Percentiles rank a stretch among this genome's conserved stretches.
phyloP scores from a whole-genome alignment of 1,140 invertebrate genomes.

The Littorina saxatilis region DNA sequence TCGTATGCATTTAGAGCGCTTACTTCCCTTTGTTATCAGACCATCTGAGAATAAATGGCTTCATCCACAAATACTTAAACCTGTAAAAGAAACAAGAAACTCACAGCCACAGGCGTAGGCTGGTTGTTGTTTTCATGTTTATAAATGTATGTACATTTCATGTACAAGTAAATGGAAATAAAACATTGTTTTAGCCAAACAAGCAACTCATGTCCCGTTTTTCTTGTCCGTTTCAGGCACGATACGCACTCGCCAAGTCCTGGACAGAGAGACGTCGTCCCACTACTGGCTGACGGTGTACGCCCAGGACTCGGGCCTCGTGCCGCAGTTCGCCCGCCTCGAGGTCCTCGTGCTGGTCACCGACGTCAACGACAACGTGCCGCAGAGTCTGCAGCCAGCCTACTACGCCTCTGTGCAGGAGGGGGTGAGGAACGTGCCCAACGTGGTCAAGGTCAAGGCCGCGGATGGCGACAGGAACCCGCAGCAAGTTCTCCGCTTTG shows the following conservation, averaged over 20 bases:
- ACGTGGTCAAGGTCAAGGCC: conserved; percentile 87
- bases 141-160: too few species aligned
- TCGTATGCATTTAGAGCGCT: too few species aligned
- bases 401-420: conserved; percentile 88
- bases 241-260: conserved; percentile 86
- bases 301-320: conserved; percentile 92
- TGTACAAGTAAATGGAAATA: background rate
- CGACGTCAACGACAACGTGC: conserved; percentile 96
- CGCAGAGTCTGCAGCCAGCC: conserved; percentile 89
- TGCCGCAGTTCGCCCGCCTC: conserved; percentile 84
- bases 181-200: background rate
- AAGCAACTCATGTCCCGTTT: background rate
- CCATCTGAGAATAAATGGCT: too few species aligned
- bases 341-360: conserved; percentile 90
- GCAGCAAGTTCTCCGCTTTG: conserved; percentile 83
- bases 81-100: background rate
- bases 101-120: background rate
- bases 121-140: too few species aligned
- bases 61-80: background rate
- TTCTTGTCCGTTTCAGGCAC: conserved; percentile 82
- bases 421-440: conserved; percentile 85
- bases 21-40: too few species aligned
- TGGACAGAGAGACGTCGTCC: conserved; percentile 91
- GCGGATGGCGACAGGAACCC: conserved; percentile 86
- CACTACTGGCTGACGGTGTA: conserved; percentile 96